These are phyloP conservation scores for Melieria picta DNA, from an alignment of 2,888 invertebrate species.

Conservation along the genomic window DNA sequence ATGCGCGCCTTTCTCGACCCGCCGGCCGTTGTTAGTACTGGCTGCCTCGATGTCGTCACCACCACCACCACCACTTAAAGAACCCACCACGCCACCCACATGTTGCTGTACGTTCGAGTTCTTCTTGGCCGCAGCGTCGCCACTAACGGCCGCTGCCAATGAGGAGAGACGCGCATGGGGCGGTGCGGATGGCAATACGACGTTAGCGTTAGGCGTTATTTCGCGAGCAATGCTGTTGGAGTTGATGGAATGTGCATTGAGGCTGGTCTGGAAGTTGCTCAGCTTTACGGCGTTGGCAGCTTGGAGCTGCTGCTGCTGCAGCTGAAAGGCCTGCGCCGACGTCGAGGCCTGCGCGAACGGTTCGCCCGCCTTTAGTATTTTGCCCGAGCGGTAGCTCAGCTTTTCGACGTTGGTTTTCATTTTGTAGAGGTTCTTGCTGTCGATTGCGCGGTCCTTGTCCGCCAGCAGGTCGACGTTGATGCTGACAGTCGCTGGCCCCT, in stretches of 20 bases:
- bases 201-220: conserved; percentile 21
- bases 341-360: conserved; percentile 29
- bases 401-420: conserved; percentile 61
- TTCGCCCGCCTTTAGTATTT: conserved; percentile 54
- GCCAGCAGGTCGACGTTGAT: conserved; percentile 74
- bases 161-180: background rate
- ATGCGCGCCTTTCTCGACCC: conserved; percentile 43
- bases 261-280: conserved; percentile 44
- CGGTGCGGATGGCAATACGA: background rate
- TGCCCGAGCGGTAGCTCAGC: conserved; percentile 59
- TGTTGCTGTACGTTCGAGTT: conserved; percentile 21
- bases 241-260: conserved; percentile 10
- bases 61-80: conserved; percentile 16
- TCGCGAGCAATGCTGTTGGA: conserved; percentile 21
- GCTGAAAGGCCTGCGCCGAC: conserved; percentile 15
- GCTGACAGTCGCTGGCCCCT: conserved; percentile 46
- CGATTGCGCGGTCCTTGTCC: conserved; percentile 70
- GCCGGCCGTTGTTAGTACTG: conserved; percentile 50
- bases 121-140: background rate
- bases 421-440: conserved; percentile 63
- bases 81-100: background rate
- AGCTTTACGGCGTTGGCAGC: conserved; percentile 40
- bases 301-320: background rate
- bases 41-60: conserved; percentile 29
- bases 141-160: background rate